Evolutionary conservation across 2,888 invertebrate species (phyloP).

Genomic region (Hirtodrosophila confusa): DNA sequence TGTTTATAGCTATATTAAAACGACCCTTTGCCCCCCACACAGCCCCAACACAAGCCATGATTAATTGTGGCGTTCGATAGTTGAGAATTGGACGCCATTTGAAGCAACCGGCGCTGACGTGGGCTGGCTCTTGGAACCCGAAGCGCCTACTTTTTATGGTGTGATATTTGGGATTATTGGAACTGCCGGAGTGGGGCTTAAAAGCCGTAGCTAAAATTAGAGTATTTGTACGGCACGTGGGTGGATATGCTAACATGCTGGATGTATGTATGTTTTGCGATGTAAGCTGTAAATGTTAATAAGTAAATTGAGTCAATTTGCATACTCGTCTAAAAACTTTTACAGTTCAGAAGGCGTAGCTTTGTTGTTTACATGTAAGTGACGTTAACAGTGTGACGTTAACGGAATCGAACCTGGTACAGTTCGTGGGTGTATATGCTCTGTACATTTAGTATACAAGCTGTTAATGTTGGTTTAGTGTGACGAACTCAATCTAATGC

Average conservation of each 20-base stretch:
- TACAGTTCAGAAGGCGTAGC: too few relatives aligned
- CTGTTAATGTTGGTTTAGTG: too few relatives aligned
- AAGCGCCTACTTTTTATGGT: slow-evolving; percentile 28
- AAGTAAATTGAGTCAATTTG: too few relatives aligned
- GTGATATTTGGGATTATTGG: slow-evolving; percentile 33
- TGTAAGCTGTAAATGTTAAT: slow-evolving; percentile 6
- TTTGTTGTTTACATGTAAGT: too few relatives aligned
- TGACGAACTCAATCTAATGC: too few relatives aligned
- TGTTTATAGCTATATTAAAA: slow-evolving; percentile 48
- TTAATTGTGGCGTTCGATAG: slow-evolving; percentile 39
- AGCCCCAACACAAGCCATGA: slow-evolving; percentile 17
- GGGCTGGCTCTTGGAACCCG: slow-evolving; percentile 23
- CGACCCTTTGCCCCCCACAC: background rate
- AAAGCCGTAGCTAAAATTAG: slow-evolving; percentile 19
- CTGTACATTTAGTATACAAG: too few relatives aligned
- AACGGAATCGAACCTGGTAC: too few relatives aligned
- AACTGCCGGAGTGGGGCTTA: slow-evolving; percentile 1
- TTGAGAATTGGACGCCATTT: slow-evolving; percentile 25
- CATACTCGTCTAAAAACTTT: too few relatives aligned
- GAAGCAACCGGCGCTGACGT: slow-evolving; percentile 22
- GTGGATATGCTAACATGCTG: slow-evolving; percentile 8
- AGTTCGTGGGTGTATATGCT: too few relatives aligned
- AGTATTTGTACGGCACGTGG: slow-evolving; percentile 18
- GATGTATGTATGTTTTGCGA: background rate
- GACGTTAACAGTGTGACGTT: too few relatives aligned